A percentile compares a stretch with the other conserved stretches of the same genome.
Evolutionary conservation across 2,888 invertebrate species (phyloP).

Genomic region (Amphipoea lucens): DNA sequence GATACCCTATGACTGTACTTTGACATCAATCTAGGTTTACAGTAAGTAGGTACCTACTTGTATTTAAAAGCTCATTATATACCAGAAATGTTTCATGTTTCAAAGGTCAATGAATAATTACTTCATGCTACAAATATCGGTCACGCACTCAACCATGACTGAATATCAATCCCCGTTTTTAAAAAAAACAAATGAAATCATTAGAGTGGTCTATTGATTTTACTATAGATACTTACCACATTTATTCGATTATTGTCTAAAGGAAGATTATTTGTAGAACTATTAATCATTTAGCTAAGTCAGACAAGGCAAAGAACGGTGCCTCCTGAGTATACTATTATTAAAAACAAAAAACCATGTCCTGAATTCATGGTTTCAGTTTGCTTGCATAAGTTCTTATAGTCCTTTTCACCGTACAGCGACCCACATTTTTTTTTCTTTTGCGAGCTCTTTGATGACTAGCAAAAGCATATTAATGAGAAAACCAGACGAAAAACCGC

Average conservation of each 20-base stretch:
- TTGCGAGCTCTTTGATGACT: too few relatives aligned
- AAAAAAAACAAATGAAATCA: too few relatives aligned
- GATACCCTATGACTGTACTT: too few relatives aligned
- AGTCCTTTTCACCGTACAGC: too few relatives aligned
- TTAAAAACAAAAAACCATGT: too few relatives aligned
- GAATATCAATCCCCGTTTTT: too few relatives aligned
- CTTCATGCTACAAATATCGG: neutral
- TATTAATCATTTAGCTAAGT: neutral
- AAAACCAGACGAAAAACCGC: neutral
- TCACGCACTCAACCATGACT: neutral
- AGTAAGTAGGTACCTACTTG: neutral
- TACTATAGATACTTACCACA: too few relatives aligned
- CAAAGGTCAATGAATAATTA: neutral
- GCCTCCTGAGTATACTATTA: neutral
- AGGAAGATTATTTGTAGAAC: neutral
- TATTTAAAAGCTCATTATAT: constrained; percentile 18
- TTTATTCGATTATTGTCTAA: neutral
- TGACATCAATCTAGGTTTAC: too few relatives aligned
- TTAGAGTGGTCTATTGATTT: too few relatives aligned
- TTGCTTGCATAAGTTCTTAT: too few relatives aligned
- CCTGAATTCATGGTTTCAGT: too few relatives aligned
- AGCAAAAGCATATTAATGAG: neutral
- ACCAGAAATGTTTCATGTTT: neutral
- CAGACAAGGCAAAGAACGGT: neutral
- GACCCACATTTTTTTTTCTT: too few relatives aligned